Evolutionary conservation across 2,888 invertebrate genomes (phyloP), one percentile per base, ranked within the genome.

Genomic region (Lissonota sp.): DNA sequence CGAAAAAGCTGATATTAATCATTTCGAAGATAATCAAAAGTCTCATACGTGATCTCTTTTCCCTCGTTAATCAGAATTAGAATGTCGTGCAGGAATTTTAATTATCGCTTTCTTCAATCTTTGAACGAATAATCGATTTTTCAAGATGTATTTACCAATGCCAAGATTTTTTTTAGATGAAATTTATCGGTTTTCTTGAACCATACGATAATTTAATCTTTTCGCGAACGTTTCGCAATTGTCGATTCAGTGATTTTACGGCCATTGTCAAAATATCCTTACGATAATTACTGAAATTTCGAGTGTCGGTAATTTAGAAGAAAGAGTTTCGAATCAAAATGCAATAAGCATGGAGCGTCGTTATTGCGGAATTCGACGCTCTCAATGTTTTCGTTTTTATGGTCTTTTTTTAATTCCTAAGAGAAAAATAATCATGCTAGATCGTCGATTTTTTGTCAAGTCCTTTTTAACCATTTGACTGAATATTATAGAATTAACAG

Each of bases 301-400:
- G n/a, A 12, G 4, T 7, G 2, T 49, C 49, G 3, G 26, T 57
- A 8, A 37, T 57, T n/a, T 62, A 40, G n/a, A 55, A 55, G 5
- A 14, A 16, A 5, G 7, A 55, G 16, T 16, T 16, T 46, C 46
- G 46, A n/a, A 46, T 46, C 8, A 46, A 7, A n/a, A 46, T 46
- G 46, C 46, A 46, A 53, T 14, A n/a, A n/a, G n/a, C 12, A n/a
- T 5, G 26, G 42, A 57, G 8, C 14, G 60, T 60, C 60, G 40
- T 60, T 58, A 37, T 26, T n/a, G 40, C 10, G 39, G 12, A 40
- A 79, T 71, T 78, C 75, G 16, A 16, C 58, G 63, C 69, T 64
- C 73, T 71, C 55, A 10, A 80, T 55, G 8, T 80, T 26, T 70
- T 77, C 14, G 40, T 83, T 74, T 26, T 64, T 79, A 26, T 55